phyloP scores from a whole-genome alignment of 2,888 invertebrate genomes.

The Cyclophora albipunctata region DNA sequence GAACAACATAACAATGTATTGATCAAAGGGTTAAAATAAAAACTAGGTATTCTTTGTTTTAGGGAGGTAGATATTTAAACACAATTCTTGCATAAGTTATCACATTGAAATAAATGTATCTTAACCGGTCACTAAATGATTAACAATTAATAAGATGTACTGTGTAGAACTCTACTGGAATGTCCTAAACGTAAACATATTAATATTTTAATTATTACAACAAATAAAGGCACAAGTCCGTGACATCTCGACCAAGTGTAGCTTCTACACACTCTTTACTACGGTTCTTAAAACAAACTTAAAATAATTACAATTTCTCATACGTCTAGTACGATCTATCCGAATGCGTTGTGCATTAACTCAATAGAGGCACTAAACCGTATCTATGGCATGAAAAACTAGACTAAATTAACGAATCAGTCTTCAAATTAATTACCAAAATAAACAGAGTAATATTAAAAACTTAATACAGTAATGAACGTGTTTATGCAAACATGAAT shows the following conservation, averaged over 20 bases:
- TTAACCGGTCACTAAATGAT: no score
- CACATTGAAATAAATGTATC: no score
- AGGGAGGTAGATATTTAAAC: no score
- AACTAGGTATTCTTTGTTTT: no score
- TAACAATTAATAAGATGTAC: no score
- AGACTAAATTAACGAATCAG: conserved; percentile 76
- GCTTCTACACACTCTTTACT: conserved; percentile 51
- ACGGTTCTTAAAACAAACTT: conserved; percentile 27
- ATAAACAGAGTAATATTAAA: conserved; percentile 52
- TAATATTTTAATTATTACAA: conserved; percentile 42
- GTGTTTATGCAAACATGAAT: conserved; percentile 1
- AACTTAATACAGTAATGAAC: conserved; percentile 12
- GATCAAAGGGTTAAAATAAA: no score
- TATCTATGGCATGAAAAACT: conserved; percentile 75
- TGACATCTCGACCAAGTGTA: conserved; percentile 50
- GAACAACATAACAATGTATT: conserved; percentile 15
- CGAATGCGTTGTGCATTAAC: conserved; percentile 33
- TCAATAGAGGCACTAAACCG: conserved; percentile 32
- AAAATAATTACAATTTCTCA: conserved; percentile 40
- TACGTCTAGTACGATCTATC: conserved; percentile 16
- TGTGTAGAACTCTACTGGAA: conserved; percentile 48
- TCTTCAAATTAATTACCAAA: conserved; percentile 68
- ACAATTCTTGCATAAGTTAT: no score
- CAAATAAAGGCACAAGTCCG: conserved; percentile 70
- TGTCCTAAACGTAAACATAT: conserved; percentile 41